Evolutionary conservation across 2,113 vertebrate genomes (phyloP), one percentile per base, ranked within the genome.

Genomic region (Scolopax mira): DNA sequence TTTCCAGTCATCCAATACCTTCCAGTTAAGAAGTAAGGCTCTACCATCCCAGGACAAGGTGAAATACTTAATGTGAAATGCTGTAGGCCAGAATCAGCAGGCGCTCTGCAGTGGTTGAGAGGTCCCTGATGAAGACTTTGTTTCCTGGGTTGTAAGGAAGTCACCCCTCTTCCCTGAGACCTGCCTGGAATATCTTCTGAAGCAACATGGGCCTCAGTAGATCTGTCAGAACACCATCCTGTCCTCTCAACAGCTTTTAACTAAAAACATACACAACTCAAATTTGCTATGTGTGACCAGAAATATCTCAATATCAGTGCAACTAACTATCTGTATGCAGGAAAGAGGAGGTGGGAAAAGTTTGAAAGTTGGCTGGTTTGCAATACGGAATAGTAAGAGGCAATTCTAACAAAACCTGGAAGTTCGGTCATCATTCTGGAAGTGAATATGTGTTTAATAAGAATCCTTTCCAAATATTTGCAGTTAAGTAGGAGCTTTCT

Each of bases 401-500:
- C 57, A 85, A 23, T 85, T 95, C 35, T 71, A 97, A 90, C 75
- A 95, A 97, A 97, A 96, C 94, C 92, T 94, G 96, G 96, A 98
- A 98, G 90, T 94, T 89, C 84, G 57, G 79, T 94, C 61, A 31
- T 96, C 90, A 10, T 96, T 97, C 73, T 95, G 94, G 94, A 94
- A 94, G 92, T 93, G 94, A 96, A 90, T 95, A 88, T 95, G 88
- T 95, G 92, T 97, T 97, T 94, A 96, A 92, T 91, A 93, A 94
- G 89, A 97, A 97, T 96, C 80, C 94, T 96, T 97, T 97, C 89
- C 96, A 97, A 97, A 97, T 92, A 95, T 84, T 91, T 79, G 91
- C 72, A 67, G 95, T 95, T 92, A 84, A 86, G 67, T 66, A 93
- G 66, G 79, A 79, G 10, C n/a, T 37, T 92, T 83, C 13, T 90